Conservation (phyloP, 2,888 invertebrate species). For the Lamproptera curius region DNA sequence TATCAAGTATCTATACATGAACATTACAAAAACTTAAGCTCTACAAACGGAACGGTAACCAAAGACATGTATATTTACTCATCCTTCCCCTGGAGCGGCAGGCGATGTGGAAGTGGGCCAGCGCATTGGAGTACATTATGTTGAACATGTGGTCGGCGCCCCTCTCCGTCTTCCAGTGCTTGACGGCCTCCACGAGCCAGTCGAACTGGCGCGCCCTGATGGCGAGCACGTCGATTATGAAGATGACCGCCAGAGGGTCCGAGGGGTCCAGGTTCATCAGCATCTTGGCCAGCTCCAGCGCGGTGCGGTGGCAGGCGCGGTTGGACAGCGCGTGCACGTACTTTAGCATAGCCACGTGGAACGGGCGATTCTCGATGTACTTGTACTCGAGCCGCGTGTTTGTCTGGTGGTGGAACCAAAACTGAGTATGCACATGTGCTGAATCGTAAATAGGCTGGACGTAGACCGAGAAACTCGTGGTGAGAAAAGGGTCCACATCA, state of each 20-base stretch:
- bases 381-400: slow-evolving; percentile 45
- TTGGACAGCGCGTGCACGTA: slow-evolving; percentile 86
- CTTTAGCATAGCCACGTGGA: slow-evolving; percentile 84
- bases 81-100: slow-evolving; percentile 39
- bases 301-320: slow-evolving; percentile 90
- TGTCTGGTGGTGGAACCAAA: slow-evolving; percentile 42
- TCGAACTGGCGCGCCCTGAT: slow-evolving; percentile 84
- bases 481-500: no score
- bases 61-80: no score
- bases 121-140: slow-evolving; percentile 47
- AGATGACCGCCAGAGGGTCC: slow-evolving; percentile 86
- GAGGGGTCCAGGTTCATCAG: slow-evolving; percentile 86
- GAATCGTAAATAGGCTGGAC: no score
- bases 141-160: slow-evolving; percentile 44
- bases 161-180: slow-evolving; percentile 35
- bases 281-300: slow-evolving; percentile 90
- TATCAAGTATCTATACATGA: no score
- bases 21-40: no score
- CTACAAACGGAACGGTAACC: no score
- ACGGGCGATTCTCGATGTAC: slow-evolving; percentile 50
- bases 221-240: slow-evolving; percentile 89
- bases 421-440: no score
- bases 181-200: slow-evolving; percentile 76
- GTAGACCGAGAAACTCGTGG: no score
- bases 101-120: slow-evolving; percentile 48